Conservation (phyloP, 2,797 vertebrate species). For the Halcyon chelicuti region DNA sequence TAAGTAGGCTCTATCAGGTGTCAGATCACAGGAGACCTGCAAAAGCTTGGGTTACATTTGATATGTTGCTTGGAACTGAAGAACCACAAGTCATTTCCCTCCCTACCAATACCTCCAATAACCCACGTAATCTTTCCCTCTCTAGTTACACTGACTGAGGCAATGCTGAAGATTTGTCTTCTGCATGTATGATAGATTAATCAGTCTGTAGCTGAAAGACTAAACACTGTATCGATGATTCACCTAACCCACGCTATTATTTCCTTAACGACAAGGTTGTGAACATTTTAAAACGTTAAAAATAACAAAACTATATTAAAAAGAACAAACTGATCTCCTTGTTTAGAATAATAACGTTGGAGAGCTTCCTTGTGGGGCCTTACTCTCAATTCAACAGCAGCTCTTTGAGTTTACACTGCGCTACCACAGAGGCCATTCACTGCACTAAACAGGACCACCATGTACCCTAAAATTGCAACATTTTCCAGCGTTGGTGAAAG, state of each 20-base stretch:
- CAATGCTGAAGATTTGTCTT: not conserved
- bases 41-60: not conserved
- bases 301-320: not conserved
- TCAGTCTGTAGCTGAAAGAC: not conserved
- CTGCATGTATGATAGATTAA: not conserved
- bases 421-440: not conserved
- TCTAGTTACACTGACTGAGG: not conserved
- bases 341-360: not conserved
- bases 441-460: not conserved
- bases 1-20: not conserved
- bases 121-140: not conserved
- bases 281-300: not conserved
- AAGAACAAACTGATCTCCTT: not conserved
- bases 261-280: not conserved
- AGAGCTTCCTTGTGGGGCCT: not conserved
- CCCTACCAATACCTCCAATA: not conserved
- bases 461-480: not conserved
- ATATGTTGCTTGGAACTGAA: not conserved
- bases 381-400: not conserved
- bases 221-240: not conserved
- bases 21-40: not conserved
- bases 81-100: not conserved
- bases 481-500: fast-evolving
- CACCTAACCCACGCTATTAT: not conserved
- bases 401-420: not conserved